Base-by-base conservation (phyloP, 1,140 invertebrate genomes). In the Glossosoma conforme region DNA sequence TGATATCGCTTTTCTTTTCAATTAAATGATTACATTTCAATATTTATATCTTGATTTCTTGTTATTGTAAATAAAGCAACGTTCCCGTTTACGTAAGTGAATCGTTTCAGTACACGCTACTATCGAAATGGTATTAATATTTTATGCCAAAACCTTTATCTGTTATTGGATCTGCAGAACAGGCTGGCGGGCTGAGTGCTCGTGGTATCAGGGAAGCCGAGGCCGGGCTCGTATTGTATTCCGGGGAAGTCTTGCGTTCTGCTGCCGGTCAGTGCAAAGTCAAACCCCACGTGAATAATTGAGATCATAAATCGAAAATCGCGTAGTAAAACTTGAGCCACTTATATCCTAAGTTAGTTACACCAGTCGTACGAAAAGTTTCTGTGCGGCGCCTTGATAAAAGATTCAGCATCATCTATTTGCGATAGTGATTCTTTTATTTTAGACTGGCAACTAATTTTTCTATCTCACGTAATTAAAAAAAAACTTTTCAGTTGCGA, bases 71-170 rank as follows among this genome's bases (percentile, higher is more conserved):
- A 51, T 51, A 51, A 36, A 51, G 35, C 38, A 33, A 21, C 41
- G 17, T 21, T 17, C 5, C 32, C 19, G 18, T 21, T 52, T 45
- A 52, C 24, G 43, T 46, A 52, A 52, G 50, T 52, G 50, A 52
- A 52, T 45, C 50, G 50, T 38, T 22, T 19, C 32, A 19, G 42
- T 24, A 37, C 48, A 56, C 54, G 44, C 54, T 21, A 46, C 41
- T 24, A 10, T 33, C 45, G 33, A 48, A 25, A 24, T n/a, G 1
- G 18, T 47, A 52, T 56, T 52, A 52, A 56, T 56, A 52, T 56
- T 52, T 52, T 56, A 51, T 48, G 37, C 44, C 13, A 33, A 56
- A 55, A 56, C 48, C 48, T 52, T 56, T 56, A 56, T 56, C 48
- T 37, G 44, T 56, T 56, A 52, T 48, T 56, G 44, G 50, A 56